Percentiles rank a stretch among this genome's conserved stretches.
These are phyloP conservation scores for Phylloscopus whistleri DNA, from an alignment of 2,113 vertebrate genomes.

Conservation along the genomic window DNA sequence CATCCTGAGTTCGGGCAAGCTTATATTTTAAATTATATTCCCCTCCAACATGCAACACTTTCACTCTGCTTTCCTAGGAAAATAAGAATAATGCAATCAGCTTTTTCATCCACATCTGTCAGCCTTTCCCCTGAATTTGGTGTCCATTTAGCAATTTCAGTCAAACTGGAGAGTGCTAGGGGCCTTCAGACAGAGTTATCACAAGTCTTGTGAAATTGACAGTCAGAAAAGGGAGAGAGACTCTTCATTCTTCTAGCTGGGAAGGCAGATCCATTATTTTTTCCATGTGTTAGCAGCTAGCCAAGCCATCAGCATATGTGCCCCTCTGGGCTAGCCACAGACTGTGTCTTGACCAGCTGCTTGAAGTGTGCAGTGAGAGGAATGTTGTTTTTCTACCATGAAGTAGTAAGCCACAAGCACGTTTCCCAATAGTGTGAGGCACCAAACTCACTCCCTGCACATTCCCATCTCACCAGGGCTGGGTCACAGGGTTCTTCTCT, in stretches of 20 bases:
- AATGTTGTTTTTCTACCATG: neutral
- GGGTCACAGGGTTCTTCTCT: neutral
- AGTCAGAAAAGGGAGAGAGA: neutral
- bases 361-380: neutral
- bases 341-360: neutral
- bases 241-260: neutral
- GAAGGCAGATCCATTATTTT: neutral
- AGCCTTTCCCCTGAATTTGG: neutral
- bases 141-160: neutral
- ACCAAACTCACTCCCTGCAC: neutral
- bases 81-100: neutral
- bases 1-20: neutral
- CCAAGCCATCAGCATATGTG: neutral
- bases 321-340: neutral
- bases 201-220: neutral
- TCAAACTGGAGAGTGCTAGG: neutral
- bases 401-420: neutral
- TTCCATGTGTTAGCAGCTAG: neutral
- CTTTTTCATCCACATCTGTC: neutral
- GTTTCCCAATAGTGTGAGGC: neutral
- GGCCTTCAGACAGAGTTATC: neutral
- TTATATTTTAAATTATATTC: slow-evolving; percentile 6
- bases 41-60: neutral
- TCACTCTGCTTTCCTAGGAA: neutral
- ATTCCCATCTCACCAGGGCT: neutral